These are phyloP conservation scores for Zonitis immaculata DNA, from an alignment of 2,888 invertebrate genomes.

Conservation along the genomic window DNA sequence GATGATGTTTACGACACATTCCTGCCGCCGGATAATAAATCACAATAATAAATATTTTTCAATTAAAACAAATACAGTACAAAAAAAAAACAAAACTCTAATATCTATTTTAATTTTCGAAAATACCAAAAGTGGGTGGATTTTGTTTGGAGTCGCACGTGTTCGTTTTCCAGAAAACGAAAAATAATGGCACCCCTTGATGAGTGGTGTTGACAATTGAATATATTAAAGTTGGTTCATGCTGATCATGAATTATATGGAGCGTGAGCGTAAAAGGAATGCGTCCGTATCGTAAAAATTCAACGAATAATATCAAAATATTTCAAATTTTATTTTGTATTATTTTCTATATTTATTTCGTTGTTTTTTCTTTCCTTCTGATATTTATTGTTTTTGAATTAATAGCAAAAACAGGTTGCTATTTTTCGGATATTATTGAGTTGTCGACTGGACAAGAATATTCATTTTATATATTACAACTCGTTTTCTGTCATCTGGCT, in stretches of 20 bases:
- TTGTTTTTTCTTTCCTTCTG: too few species aligned
- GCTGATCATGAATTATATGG: slow-evolving; percentile 24
- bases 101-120: background rate
- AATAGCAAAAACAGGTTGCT: background rate
- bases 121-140: background rate
- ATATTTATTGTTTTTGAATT: too few species aligned
- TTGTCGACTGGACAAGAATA: background rate
- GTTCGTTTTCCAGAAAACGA: slow-evolving; percentile 9
- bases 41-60: too few species aligned
- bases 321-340: too few species aligned
- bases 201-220: slow-evolving; percentile 31
- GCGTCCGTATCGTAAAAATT: slow-evolving; percentile 19
- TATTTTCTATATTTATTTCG: too few species aligned
- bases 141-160: slow-evolving; percentile 10
- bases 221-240: slow-evolving; percentile 26
- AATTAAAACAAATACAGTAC: background rate
- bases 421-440: slow-evolving; percentile 1
- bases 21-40: background rate
- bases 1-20: slow-evolving; percentile 13
- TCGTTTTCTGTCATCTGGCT: slow-evolving; percentile 6
- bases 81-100: background rate
- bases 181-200: slow-evolving; percentile 27
- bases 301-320: too few species aligned
- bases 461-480: background rate
- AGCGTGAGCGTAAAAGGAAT: slow-evolving; percentile 27